Evolutionary conservation across 1,140 invertebrate genomes (phyloP).

Genomic region (Calephelis virginiensis): DNA sequence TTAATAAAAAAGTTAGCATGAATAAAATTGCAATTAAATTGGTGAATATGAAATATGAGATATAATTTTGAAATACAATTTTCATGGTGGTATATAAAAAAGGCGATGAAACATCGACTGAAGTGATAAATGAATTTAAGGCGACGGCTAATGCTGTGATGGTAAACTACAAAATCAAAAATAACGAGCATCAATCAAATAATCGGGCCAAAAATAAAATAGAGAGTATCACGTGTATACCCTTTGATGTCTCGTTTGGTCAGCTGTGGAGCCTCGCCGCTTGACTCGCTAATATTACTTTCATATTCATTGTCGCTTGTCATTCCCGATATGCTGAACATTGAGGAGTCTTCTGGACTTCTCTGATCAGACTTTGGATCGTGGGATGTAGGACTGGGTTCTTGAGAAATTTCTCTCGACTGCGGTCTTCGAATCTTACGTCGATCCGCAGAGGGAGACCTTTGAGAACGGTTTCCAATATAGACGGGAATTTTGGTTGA

Average conservation of each 20-base stretch:
- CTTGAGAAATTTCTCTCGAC: slow-evolving; percentile 63
- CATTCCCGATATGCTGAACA: slow-evolving; percentile 78
- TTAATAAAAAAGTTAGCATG: neutral
- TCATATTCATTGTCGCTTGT: slow-evolving; percentile 77
- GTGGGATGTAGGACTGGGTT: slow-evolving; percentile 68
- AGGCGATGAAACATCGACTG: neutral
- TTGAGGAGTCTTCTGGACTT: slow-evolving; percentile 76
- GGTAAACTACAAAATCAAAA: slow-evolving; percentile 16
- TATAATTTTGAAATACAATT: neutral
- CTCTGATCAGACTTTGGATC: slow-evolving; percentile 73
- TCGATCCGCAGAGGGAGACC: slow-evolving; percentile 60
- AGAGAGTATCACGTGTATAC: slow-evolving; percentile 68
- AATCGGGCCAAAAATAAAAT: slow-evolving; percentile 61
- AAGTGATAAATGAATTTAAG: neutral
- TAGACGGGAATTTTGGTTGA: slow-evolving; percentile 73
- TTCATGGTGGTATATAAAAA: too few species aligned
- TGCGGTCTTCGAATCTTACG: slow-evolving; percentile 55
- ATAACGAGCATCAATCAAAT: slow-evolving; percentile 56
- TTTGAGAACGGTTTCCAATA: slow-evolving; percentile 58
- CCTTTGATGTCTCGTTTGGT: slow-evolving; percentile 70
- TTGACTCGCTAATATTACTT: slow-evolving; percentile 75
- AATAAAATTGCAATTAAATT: neutral
- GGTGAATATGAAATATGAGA: neutral
- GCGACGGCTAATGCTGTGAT: slow-evolving; percentile 5
- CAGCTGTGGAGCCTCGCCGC: slow-evolving; percentile 72